Evolutionary conservation across 2,113 vertebrate genomes (phyloP), one percentile per base, ranked within the genome.

Genomic region (Pterocles burchelli): DNA sequence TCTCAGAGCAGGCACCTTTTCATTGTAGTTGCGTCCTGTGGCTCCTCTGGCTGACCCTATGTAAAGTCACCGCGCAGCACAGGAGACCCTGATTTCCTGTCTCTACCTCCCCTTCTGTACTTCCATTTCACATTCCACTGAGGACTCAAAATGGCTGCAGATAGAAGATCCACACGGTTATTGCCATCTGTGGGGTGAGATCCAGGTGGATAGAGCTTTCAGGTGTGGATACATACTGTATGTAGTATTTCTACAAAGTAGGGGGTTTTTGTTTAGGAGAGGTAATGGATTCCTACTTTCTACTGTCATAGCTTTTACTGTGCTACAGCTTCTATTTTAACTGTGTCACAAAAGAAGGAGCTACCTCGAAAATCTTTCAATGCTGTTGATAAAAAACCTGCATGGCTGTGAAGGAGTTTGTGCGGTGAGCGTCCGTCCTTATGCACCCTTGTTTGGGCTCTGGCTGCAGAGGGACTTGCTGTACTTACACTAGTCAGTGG

Each of bases 91-190:
- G 38, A 26, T 77, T 76, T 91, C 71, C 74, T 86, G 63, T 52
- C 52, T 70, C 33, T 71, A 17, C 34, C 43, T 48, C 70, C 36
- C 29, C 38, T 33, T 63, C 71, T 76, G 28, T 38, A 24, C 90
- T 80, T 91, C 91, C 95, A 94, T 96, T 91, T 95, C 95, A 93
- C 79, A 74, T 90, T 76, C n/a, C 34, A 85, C 34, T 52, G 55
- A 59, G 75, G 59, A 45, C 48, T 94, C 85, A 96, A 96, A 96
- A 97, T 97, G 94, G 95, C 96, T 95, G 87, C 95, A 94, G 74
- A 51, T 28, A 52, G 76, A 55, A 79, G 84, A 89, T 71, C 86
- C 89, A 62, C 17, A 18, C 2, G 41, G 24, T 55, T 57, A 28
- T 2, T 91, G 70, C 19, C 70, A 93, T 63, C 79, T 83, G 55